Evolutionary conservation across 2,113 vertebrate species (phyloP).

Genomic region (Mus musculus): GRCm39 chr2:131759501-131760000

Average conservation of each 20-base stretch:
- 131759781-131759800: not conserved
- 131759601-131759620: not conserved
- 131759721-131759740: not conserved
- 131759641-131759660: not conserved
- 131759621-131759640: not conserved
- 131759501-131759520: not conserved
- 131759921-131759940: not conserved
- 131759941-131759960: not conserved
- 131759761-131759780: not conserved
- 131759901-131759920: not conserved
- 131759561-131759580: not conserved
- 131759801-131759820: not conserved
- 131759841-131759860: not conserved
- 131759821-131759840: not conserved
- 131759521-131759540: not conserved
- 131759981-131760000: no score
- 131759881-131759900: not conserved
- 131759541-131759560: not conserved
- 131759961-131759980: no score
- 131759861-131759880: not conserved
- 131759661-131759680: not conserved
- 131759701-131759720: not conserved
- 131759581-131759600: not conserved
- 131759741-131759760: no score
- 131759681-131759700: not conserved